Evolutionary conservation across 2,113 vertebrate species (phyloP).

Genomic region (Lepisosteus oculatus): DNA sequence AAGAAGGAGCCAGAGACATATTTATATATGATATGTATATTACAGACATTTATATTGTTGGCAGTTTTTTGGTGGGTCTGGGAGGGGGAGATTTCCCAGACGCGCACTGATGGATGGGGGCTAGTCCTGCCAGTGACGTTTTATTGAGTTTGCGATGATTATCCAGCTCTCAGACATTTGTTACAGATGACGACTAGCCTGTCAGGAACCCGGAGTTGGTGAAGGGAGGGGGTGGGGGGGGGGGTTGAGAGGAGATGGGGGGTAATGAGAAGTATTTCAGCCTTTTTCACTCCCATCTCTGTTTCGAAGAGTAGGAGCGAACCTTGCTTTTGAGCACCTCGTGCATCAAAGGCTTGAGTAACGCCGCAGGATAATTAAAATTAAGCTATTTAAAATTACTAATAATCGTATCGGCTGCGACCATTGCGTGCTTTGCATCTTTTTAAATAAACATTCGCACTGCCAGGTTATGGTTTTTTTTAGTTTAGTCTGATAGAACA

Average conservation of each 20-base stretch:
- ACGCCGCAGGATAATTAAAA: not conserved
- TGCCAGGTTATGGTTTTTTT: no score
- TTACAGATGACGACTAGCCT: constrained; percentile 83
- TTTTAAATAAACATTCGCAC: no score
- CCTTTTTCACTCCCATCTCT: no score
- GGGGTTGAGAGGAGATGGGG: constrained; percentile 41
- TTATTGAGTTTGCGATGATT: constrained; percentile 99
- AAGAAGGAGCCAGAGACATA: constrained; percentile 61
- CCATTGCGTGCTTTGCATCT: no score
- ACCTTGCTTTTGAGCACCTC: not conserved
- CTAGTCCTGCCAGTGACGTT: constrained; percentile 85
- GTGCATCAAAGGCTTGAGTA: constrained; percentile 20
- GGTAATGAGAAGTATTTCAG: not conserved
- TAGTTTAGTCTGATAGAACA: no score
- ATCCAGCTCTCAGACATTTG: constrained; percentile 90
- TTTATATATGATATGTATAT: constrained; percentile 89
- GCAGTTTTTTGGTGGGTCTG: constrained; percentile 77
- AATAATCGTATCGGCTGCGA: no score
- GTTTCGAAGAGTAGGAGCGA: no score
- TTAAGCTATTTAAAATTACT: no score
- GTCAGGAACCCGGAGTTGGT: constrained; percentile 66
- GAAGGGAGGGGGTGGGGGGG: constrained; percentile 37
- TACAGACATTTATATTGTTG: constrained; percentile 99
- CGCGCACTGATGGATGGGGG: constrained; percentile 91
- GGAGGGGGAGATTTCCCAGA: constrained; percentile 91